Evolutionary conservation across 1,140 invertebrate species (phyloP).

Genomic region (Heterodera carotae): DNA sequence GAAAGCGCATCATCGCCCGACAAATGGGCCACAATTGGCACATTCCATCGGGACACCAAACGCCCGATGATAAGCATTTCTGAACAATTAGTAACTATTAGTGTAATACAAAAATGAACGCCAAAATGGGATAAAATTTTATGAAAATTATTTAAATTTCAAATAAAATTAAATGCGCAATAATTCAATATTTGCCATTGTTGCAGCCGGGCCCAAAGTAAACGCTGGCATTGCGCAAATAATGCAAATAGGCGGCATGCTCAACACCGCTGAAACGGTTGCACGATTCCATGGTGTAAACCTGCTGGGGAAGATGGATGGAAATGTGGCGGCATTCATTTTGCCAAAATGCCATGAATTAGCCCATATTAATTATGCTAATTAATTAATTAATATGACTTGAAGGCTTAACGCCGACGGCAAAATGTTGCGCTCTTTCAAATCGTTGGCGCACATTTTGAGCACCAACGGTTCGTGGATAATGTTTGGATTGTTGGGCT

Average conservation of each 20-base stretch:
- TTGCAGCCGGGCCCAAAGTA: slow-evolving; percentile 64
- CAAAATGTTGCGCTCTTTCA: slow-evolving; percentile 56
- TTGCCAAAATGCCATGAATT: too few species aligned
- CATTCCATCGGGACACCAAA: slow-evolving; percentile 63
- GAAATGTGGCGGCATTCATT: too few species aligned
- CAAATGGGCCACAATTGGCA: slow-evolving; percentile 64
- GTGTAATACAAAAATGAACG: too few species aligned
- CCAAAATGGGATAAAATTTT: too few species aligned
- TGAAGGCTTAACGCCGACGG: slow-evolving; percentile 55
- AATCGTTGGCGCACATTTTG: slow-evolving; percentile 55
- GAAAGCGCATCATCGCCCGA: slow-evolving; percentile 63
- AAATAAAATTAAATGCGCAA: too few species aligned
- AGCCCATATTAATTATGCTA: slow-evolving; percentile 7
- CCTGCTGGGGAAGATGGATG: too few species aligned
- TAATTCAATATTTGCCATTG: slow-evolving; percentile 59
- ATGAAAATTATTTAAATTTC: background rate
- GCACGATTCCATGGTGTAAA: slow-evolving; percentile 62
- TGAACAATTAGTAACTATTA: too few species aligned
- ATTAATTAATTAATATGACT: slow-evolving; percentile 17
- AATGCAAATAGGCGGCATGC: slow-evolving; percentile 61
- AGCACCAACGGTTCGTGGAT: slow-evolving; percentile 59
- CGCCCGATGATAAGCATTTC: slow-evolving; percentile 65
- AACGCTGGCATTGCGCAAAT: slow-evolving; percentile 58
- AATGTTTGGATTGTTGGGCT: slow-evolving; percentile 59
- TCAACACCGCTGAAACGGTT: slow-evolving; percentile 61